Evolutionary conservation across 2,888 invertebrate species (phyloP).

Genomic region (Eueremaeus valkanovi): DNA sequence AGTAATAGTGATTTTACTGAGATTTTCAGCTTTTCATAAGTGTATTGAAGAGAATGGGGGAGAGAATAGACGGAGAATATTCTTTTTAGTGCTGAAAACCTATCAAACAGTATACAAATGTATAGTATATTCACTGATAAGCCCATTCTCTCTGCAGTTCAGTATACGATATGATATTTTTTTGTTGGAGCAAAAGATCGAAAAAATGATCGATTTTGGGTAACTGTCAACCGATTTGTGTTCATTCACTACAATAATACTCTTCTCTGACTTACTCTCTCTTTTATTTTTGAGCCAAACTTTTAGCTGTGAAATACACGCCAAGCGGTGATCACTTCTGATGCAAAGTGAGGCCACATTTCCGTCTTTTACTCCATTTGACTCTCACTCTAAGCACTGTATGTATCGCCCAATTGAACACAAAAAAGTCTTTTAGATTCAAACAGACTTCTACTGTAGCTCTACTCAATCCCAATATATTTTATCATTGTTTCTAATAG

Average conservation of each 20-base stretch:
- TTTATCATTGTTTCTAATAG: not conserved
- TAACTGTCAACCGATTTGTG: slow-evolving; percentile 5
- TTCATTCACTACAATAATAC: not conserved
- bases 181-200: not conserved
- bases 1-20: not conserved
- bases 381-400: not conserved
- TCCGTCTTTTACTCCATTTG: not conserved
- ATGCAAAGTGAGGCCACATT: slow-evolving; percentile 12
- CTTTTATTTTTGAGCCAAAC: slow-evolving; percentile 10
- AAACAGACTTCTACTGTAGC: not conserved
- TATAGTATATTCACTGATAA: slow-evolving; percentile 12
- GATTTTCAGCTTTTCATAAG: not conserved
- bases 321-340: slow-evolving; percentile 18
- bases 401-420: not conserved
- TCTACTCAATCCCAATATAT: not conserved
- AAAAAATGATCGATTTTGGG: slow-evolving; percentile 21
- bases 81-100: not conserved
- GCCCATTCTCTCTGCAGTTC: not conserved
- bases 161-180: not conserved
- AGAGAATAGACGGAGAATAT: not conserved
- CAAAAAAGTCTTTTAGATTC: not conserved
- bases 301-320: slow-evolving; percentile 10
- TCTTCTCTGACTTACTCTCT: too few relatives aligned
- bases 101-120: not conserved
- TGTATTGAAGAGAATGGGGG: not conserved